Evolutionary conservation across 2,113 vertebrate species (phyloP).

Genomic region (Turdus rufiventris): DNA sequence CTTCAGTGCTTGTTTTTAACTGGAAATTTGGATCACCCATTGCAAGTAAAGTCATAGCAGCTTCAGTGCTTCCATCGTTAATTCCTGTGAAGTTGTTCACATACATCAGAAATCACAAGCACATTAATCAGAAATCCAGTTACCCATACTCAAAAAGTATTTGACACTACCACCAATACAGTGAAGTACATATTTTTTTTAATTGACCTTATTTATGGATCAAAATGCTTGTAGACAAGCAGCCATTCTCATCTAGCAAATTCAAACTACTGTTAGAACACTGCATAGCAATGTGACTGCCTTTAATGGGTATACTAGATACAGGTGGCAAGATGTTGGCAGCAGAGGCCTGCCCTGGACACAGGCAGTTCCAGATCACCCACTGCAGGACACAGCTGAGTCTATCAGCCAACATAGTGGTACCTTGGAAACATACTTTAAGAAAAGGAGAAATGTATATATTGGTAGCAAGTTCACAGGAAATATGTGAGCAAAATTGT

Average conservation of each 20-base stretch:
- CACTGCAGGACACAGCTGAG: not conserved
- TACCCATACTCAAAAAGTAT: not conserved
- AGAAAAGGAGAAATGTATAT: not conserved
- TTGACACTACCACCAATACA: not conserved
- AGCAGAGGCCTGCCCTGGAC: not conserved
- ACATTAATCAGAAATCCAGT: not conserved
- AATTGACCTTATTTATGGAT: not conserved
- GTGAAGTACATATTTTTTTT: rapidly evolving
- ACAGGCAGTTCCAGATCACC: not conserved
- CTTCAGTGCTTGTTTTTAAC: constrained; percentile 55
- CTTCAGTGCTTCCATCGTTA: constrained; percentile 85
- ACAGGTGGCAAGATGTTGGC: not conserved
- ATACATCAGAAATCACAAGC: not conserved
- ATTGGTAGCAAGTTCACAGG: not conserved
- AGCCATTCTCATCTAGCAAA: not conserved
- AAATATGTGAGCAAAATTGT: not conserved
- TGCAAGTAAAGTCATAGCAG: constrained; percentile 88
- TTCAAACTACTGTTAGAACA: not conserved
- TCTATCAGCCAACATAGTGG: not conserved
- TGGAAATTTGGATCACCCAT: constrained; percentile 79
- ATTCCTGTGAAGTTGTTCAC: constrained; percentile 60
- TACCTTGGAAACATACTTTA: not conserved
- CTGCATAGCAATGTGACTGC: not conserved
- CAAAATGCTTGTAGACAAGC: not conserved
- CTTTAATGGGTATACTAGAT: not conserved